These are phyloP conservation scores for Zaprionus kolodkinae DNA, from an alignment of 1,140 invertebrate genomes.

Conservation along the genomic window DNA sequence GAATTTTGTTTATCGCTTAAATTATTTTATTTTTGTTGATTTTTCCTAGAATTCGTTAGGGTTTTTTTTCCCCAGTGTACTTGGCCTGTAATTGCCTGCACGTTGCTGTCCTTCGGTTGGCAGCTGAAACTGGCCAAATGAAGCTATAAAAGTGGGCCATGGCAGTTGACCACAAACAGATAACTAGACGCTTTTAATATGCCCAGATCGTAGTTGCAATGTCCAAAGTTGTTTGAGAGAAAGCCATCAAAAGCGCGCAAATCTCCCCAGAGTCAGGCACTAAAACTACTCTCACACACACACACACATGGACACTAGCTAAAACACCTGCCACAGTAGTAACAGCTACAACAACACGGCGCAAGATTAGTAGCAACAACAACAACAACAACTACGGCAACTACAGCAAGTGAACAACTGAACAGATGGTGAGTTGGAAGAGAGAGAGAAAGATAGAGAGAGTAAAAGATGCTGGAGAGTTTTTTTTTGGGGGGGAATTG, in stretches of 20 bases:
- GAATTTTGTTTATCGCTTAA: background rate
- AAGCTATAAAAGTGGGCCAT: slow-evolving; percentile 77
- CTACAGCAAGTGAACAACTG: slow-evolving; percentile 34
- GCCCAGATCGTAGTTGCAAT: slow-evolving; percentile 61
- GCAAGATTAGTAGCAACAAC: slow-evolving; percentile 17
- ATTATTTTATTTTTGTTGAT: too few relatives aligned
- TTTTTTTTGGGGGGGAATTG: slow-evolving; percentile 1
- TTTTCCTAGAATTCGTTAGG: background rate
- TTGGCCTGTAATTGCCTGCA: slow-evolving; percentile 36
- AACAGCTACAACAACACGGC: slow-evolving; percentile 37
- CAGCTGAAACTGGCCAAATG: slow-evolving; percentile 55
- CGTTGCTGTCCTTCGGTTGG: slow-evolving; percentile 16
- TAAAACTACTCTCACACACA: slow-evolving; percentile 51
- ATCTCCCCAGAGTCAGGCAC: slow-evolving; percentile 61
- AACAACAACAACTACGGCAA: background rate
- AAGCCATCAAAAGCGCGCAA: slow-evolving; percentile 74
- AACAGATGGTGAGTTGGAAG: slow-evolving; percentile 2
- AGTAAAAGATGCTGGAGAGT: background rate
- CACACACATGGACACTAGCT: slow-evolving; percentile 2
- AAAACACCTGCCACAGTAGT: slow-evolving; percentile 54
- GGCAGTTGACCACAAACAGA: slow-evolving; percentile 64
- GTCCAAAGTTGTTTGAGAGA: slow-evolving; percentile 62
- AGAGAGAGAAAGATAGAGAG: too few relatives aligned
- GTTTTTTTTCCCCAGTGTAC: slow-evolving; percentile 24
- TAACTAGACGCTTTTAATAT: slow-evolving; percentile 66